Evolutionary conservation across 2,797 vertebrate species (phyloP).

Genomic region (Carcharodon carcharias): DNA sequence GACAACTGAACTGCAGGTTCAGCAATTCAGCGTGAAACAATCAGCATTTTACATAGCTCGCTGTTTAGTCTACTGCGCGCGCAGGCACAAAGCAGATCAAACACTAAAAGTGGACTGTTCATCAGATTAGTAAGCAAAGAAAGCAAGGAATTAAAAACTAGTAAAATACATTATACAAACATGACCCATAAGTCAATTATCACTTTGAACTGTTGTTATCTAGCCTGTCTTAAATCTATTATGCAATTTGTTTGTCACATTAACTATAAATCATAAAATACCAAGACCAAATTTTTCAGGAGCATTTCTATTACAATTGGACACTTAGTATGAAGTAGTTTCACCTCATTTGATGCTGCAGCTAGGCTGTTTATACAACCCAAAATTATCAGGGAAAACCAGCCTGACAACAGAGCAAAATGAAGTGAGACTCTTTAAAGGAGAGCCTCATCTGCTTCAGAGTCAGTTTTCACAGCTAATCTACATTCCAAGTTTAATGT

Average conservation of each 20-base stretch:
- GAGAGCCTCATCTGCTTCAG: not conserved
- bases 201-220: not conserved
- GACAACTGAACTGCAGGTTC: not conserved
- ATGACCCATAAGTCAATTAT: not conserved
- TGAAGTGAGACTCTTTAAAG: not conserved
- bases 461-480: not conserved
- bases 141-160: not conserved
- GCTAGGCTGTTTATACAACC: not conserved
- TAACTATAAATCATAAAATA: not conserved
- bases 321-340: not conserved
- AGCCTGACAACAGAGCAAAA: not conserved
- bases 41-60: not conserved
- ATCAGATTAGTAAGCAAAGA: constrained; percentile 5
- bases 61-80: constrained; percentile 6
- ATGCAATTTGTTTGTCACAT: not conserved
- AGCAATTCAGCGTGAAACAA: not conserved
- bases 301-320: not conserved
- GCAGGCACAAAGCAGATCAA: constrained; percentile 13
- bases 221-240: not conserved
- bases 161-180: not conserved
- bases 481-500: not conserved
- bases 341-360: not conserved
- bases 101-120: not conserved
- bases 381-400: not conserved
- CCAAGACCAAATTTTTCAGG: not conserved